Conservation (phyloP, 2,797 vertebrate species). For the Rhodeus uyekii region DNA sequence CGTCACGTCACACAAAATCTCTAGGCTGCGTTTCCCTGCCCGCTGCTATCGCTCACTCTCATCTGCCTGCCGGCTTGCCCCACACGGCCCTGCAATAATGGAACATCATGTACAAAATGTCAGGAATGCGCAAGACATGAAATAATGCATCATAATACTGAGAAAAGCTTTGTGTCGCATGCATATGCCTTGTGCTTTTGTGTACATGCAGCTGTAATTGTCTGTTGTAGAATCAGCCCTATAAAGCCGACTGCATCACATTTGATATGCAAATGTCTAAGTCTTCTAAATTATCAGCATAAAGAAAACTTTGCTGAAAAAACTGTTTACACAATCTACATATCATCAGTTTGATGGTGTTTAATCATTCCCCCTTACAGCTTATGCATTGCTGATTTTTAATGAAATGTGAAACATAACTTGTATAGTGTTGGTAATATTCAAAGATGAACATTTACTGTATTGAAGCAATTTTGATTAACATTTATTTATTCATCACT, state of each 20-base stretch:
- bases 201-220: background rate
- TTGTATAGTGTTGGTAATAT: background rate
- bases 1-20: slow-evolving; percentile 63
- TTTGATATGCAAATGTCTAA: background rate
- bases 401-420: background rate
- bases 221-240: background rate
- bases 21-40: slow-evolving; percentile 50
- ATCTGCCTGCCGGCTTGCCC: slow-evolving; percentile 63
- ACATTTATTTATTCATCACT: background rate
- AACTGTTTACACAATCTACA: background rate
- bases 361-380: background rate
- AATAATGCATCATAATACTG: slow-evolving; percentile 46
- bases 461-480: background rate
- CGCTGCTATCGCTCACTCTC: slow-evolving; percentile 62
- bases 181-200: background rate
- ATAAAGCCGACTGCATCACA: background rate
- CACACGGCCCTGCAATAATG: slow-evolving; percentile 48
- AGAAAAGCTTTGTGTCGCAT: slow-evolving; percentile 22
- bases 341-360: background rate
- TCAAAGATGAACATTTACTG: background rate
- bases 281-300: background rate
- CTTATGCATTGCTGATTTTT: background rate
- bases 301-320: background rate
- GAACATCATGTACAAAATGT: slow-evolving; percentile 56
- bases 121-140: slow-evolving; percentile 52